phyloP scores from a whole-genome alignment of 64 coral and sea anemone genomes.

The Acropora yongei region DNA sequence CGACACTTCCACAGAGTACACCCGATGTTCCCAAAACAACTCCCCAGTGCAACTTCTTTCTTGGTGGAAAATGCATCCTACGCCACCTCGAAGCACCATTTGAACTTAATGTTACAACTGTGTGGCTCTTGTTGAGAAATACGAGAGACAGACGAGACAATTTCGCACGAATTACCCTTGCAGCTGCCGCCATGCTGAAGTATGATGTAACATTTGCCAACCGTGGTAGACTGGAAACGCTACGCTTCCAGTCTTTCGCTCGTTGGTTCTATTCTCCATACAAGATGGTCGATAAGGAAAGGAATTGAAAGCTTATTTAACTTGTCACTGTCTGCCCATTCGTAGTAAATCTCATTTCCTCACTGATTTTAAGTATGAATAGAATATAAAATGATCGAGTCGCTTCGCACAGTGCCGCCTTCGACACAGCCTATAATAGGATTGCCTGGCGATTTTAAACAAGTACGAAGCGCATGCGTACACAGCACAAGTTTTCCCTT shows the following conservation, averaged over 20 bases:
- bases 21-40: slow-evolving; percentile 17
- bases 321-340: too few species aligned
- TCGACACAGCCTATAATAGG: too few species aligned
- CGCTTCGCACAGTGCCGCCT: too few species aligned
- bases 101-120: slow-evolving; percentile 8
- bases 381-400: too few species aligned
- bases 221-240: slow-evolving; percentile 21
- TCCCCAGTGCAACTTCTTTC: slow-evolving; percentile 35
- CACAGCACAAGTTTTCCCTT: too few species aligned
- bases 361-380: not conserved
- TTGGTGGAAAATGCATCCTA: slow-evolving; percentile 14
- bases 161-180: slow-evolving; percentile 3
- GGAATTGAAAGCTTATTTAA: too few species aligned
- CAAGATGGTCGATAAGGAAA: slow-evolving; percentile 40
- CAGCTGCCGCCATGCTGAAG: slow-evolving; percentile 27
- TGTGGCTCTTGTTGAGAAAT: not conserved
- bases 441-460: too few species aligned
- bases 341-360: too few species aligned
- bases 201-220: slow-evolving; percentile 9
- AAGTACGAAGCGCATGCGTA: too few species aligned
- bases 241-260: too few species aligned
- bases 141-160: slow-evolving; percentile 21
- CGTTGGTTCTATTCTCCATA: slow-evolving; percentile 3
- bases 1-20: slow-evolving; percentile 33
- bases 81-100: not conserved